A percentile compares a stretch with the other conserved stretches of the same genome.
phyloP scores from a whole-genome alignment of 2,888 invertebrate genomes.

The Lasioglossum morio region DNA sequence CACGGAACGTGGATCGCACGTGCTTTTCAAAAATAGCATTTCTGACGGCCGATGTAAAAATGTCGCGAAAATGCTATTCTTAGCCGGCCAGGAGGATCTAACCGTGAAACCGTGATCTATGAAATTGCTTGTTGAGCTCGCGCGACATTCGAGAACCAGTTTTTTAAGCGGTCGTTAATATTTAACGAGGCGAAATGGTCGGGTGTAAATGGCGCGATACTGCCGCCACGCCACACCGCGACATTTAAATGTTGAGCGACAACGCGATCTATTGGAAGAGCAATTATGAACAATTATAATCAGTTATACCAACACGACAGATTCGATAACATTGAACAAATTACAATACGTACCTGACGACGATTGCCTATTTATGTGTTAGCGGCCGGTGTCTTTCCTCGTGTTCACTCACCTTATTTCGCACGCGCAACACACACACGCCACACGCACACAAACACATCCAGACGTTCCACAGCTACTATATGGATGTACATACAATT shows the following conservation, averaged over 20 bases:
- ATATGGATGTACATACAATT: background rate
- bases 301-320: background rate
- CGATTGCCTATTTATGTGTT: background rate
- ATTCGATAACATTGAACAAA: background rate
- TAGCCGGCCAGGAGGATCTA: conserved; percentile 3
- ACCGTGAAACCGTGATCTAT: conserved; percentile 24
- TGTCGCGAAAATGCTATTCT: conserved; percentile 50
- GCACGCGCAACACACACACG: background rate
- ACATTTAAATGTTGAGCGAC: background rate
- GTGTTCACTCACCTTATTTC: background rate
- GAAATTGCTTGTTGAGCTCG: background rate
- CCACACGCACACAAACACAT: background rate
- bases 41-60: conserved; percentile 48
- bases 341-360: background rate
- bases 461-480: background rate
- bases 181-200: background rate
- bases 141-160: background rate
- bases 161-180: background rate
- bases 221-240: background rate
- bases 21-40: conserved; percentile 42
- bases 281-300: background rate
- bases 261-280: background rate
- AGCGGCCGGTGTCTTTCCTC: background rate
- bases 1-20: background rate
- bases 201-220: background rate